Evolutionary conservation across 2,113 vertebrate genomes (phyloP), one percentile per base, ranked within the genome.

Genomic region (Paradoxurus hermaphroditus): DNA sequence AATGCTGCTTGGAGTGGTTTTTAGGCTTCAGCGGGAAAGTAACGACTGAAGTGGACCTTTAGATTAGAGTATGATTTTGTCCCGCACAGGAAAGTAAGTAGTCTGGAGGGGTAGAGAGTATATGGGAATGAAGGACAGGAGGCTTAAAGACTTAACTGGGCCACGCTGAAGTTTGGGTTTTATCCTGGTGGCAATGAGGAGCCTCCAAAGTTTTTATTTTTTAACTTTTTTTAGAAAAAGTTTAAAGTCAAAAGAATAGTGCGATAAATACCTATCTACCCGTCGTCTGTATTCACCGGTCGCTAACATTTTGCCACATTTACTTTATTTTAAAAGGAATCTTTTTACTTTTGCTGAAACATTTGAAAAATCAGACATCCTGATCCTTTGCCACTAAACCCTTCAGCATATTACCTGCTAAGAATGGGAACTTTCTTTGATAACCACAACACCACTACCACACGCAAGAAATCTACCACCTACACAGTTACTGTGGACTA

Each of bases 341-440:
- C 44, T 81, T 92, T 86, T 63, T 29, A 68, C 27, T 90, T 90
- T 94, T 86, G 39, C 65, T 79, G 14, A 96, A 92, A 81, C n/a
- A 79, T 65, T 16, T 62, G 53, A 90, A 87, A 87, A 88, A 85
- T 92, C 73, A 92, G 72, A 89, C 3, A 92, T 23, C 16, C 53
- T 79, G 59, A 72, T 21, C 67, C 7, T 92, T 86, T 63, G 29
- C 70, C 53, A 65, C 34, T 49, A 81, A 94, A 86, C 53, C 46
- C 31, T 85, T 77, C 21, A 53, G 13, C 19, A 36, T 67, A 49
- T 23, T 23, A 31, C 44, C 63, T 92, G 21, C 39, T 75, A 73
- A 86, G 92, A 91, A 73, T 65, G 51, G 34, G 18, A 77, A 86
- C 59, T 36, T 86, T 85, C 19, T 73, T 79, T 44, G 51, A 41